Evolutionary conservation across 2,888 invertebrate genomes (phyloP), one percentile per base, ranked within the genome.

Genomic region (Leucoptera coffeella): DNA sequence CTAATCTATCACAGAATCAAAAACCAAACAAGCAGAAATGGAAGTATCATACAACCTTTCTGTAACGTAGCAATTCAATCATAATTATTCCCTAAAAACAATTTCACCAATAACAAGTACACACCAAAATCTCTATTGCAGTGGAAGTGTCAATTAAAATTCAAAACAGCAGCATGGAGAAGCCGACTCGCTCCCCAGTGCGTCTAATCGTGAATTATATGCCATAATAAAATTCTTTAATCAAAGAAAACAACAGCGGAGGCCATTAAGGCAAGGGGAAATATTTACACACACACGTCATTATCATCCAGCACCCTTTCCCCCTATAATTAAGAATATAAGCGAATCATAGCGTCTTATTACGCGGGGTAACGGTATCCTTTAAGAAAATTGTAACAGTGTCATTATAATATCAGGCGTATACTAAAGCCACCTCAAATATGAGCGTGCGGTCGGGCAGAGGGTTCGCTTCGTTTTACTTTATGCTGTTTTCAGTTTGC

Each of bases 271-370:
- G 59, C 64, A 64, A 58, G 56, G 47, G 45, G 58, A 58, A 56
- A 64, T 67, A 69, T 67, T 69, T 69, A 67, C 69, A 69, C 67
- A 69, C 67, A 65, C 61, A 62, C 62, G 65, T 64, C 67, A 65
- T 69, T 67, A 65, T 54, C 17, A n/a, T 49, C 44, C 50, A 46
- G 44, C 24, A 15, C 28, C 25, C 28, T 36, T 31, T 45, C 47
- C 48, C 47, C 41, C 57, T 53, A 65, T 69, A 69, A 69, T 69
- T 69, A 69, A 67, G 62, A 60, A 61, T 62, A 65, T 69, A 69
- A 64, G 58, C 51, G 64, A 69, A 65, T 67, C 67, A 65, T 69
- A 65, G 67, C 65, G 60, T 69, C 69, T 67, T 69, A 67, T 67
- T 67, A 69, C 69, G 56, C 55, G 54, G 44, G 59, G 62, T 60